Evolutionary conservation across 2,888 invertebrate species (phyloP), one percentile per base, ranked within the genome.

Genomic region (Eremobia ochroleuca): DNA sequence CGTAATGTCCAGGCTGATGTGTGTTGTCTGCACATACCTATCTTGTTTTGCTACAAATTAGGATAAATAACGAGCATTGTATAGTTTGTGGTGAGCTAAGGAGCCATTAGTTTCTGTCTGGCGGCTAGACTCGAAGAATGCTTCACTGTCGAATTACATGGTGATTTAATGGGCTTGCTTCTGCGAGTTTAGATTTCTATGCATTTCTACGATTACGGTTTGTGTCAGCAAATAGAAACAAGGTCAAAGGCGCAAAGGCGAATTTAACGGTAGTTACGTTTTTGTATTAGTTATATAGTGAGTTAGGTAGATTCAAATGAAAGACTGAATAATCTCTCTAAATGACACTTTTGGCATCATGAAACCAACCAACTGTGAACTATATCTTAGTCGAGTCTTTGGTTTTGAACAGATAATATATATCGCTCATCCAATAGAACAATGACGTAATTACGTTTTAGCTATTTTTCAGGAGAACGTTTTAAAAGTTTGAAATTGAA

Each of bases 41-140:
- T 70, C 37, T 67, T 74, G 21, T 65, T 46, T 66, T 43, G 31
- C 4, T 52, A 72, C 71, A 74, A 72, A 74, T 77, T 68, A 72
- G 31, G 71, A 77, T 77, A 59, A 52, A 68, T 75, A 72, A 52
- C 28, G 72, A 25, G 25, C 13, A 67, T 37, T 71, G 49, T 78
- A 37, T 61, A 31, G 67, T 67, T 43, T 40, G 52, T 49, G 34
- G 62, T 43, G 8, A 37, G n/a, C 28, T 28, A 0, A 52, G 66
- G 21, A 31, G 52, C 71, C 58, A 77, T 85, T 74, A 34, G 13
- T 74, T 40, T 31, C 18, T 71, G 65, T 81, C 68, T 64, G 46
- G 62, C 31, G n/a, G 72, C 58, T 61, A 43, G 69, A 37, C 58
- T n/a, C 15, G 21, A 15, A 28, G 21, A 58, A 65, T 71, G 13